phyloP scores from a whole-genome alignment of 2,888 invertebrate genomes.

The Salpingus planirostris region DNA sequence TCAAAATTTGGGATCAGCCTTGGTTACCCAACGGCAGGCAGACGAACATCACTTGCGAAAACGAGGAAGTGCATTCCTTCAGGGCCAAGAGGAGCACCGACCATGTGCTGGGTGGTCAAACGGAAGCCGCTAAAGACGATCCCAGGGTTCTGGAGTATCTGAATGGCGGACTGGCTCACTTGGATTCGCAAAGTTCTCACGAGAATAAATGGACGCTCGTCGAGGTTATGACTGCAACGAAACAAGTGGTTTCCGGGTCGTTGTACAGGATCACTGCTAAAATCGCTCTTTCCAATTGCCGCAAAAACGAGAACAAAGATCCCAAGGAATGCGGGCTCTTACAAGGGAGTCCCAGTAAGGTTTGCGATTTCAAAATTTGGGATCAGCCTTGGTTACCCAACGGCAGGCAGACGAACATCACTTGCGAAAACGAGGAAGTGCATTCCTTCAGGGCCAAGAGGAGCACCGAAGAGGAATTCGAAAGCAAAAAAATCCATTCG shows the following conservation, averaged over 20 bases:
- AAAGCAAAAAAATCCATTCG: too few relatives aligned
- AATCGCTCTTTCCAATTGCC: conserved; percentile 49
- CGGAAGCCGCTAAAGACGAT: neutral
- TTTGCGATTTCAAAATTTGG: conserved; percentile 30
- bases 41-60: conserved; percentile 8
- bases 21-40: conserved; percentile 1
- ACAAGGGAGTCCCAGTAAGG: conserved; percentile 19
- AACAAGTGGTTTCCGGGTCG: conserved; percentile 48
- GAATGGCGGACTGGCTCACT: conserved; percentile 5
- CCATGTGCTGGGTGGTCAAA: neutral
- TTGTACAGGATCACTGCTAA: conserved; percentile 51
- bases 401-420: conserved; percentile 1
- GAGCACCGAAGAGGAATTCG: too few relatives aligned
- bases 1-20: conserved; percentile 14
- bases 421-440: conserved; percentile 15
- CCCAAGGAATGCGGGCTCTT: conserved; percentile 28
- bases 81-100: too few relatives aligned
- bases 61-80: too few relatives aligned
- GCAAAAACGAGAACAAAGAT: conserved; percentile 30
- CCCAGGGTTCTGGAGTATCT: neutral
- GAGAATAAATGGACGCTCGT: conserved; percentile 30
- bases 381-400: conserved; percentile 1
- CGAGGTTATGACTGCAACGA: conserved; percentile 41
- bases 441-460: neutral
- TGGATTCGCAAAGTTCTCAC: conserved; percentile 13